Percentiles rank a stretch among this genome's conserved stretches.
Evolutionary conservation across 1,140 invertebrate species (phyloP).

Genomic region (Aricia agestis): DNA sequence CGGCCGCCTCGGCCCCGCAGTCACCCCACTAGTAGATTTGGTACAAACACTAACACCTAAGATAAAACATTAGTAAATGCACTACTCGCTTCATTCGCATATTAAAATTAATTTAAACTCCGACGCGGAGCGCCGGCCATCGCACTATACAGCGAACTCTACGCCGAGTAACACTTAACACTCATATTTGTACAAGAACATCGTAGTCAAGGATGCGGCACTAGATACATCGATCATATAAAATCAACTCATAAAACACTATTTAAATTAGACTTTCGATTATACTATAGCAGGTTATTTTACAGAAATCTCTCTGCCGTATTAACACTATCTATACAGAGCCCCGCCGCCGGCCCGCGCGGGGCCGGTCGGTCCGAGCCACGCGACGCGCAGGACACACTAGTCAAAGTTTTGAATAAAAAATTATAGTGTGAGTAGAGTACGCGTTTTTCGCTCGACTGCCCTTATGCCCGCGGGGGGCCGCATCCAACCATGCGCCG

Average conservation of each 20-base stretch:
- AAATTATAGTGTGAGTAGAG: conserved; percentile 62
- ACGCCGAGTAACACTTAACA: not conserved
- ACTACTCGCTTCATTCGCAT: conserved; percentile 53
- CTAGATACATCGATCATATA: conserved; percentile 7
- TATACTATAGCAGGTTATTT: conserved; percentile 5
- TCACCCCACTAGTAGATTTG: conserved; percentile 50
- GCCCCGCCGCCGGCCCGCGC: not conserved
- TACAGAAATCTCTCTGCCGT: conserved; percentile 7
- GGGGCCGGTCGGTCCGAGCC: not conserved
- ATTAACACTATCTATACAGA: conserved; percentile 17
- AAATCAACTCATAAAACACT: conserved; percentile 7
- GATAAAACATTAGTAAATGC: conserved; percentile 75
- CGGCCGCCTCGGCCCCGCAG: conserved; percentile 23
- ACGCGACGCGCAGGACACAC: conserved; percentile 44
- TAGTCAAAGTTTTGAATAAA: conserved; percentile 65
- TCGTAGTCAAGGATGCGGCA: conserved; percentile 10
- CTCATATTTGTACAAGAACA: conserved; percentile 12
- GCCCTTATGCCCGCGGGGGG: conserved; percentile 37
- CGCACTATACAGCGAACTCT: not conserved
- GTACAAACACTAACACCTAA: conserved; percentile 66
- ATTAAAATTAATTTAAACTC: conserved; percentile 37
- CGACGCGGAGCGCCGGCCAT: not conserved
- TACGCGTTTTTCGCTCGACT: conserved; percentile 41
- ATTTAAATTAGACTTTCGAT: not conserved
- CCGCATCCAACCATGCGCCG: conserved; percentile 42